A percentile compares a stretch with the other conserved stretches of the same genome.
These are phyloP conservation scores for Bombycilla garrulus DNA, from an alignment of 2,113 vertebrate species.

Conservation along the genomic window DNA sequence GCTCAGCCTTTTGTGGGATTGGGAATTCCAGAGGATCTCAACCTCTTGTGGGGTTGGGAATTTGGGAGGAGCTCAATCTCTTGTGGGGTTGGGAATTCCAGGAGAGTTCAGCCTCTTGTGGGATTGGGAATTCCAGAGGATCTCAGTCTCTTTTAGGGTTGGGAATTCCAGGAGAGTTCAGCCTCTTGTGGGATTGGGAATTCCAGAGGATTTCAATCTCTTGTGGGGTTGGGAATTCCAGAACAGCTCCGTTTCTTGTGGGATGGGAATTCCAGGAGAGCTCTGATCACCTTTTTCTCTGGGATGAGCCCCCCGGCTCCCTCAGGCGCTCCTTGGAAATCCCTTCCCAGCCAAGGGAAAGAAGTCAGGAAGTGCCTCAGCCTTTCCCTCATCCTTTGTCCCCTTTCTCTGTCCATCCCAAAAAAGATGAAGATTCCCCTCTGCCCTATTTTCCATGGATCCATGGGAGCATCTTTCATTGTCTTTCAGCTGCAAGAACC, in stretches of 20 bases:
- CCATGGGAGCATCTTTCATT: neutral
- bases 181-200: neutral
- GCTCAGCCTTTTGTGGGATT: neutral
- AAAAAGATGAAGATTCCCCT: neutral
- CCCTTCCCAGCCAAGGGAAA: neutral
- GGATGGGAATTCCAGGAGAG: neutral
- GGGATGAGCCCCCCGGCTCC: neutral
- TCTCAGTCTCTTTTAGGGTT: neutral
- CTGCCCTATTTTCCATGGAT: neutral
- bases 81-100: rapidly evolving
- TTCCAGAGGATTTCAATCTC: neutral
- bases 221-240: rapidly evolving
- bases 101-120: rapidly evolving
- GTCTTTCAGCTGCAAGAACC: neutral
- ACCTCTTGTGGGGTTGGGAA: rapidly evolving
- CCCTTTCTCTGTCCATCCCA: neutral
- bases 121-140: rapidly evolving
- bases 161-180: rapidly evolving
- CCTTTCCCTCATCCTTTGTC: neutral
- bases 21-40: neutral
- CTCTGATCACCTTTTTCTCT: neutral
- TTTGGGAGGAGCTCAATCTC: rapidly evolving
- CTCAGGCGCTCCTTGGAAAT: neutral
- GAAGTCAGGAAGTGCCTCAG: neutral
- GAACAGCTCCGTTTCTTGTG: rapidly evolving